Evolutionary conservation across 2,888 invertebrate genomes (phyloP).

Genomic region (Aphidius colemani): DNA sequence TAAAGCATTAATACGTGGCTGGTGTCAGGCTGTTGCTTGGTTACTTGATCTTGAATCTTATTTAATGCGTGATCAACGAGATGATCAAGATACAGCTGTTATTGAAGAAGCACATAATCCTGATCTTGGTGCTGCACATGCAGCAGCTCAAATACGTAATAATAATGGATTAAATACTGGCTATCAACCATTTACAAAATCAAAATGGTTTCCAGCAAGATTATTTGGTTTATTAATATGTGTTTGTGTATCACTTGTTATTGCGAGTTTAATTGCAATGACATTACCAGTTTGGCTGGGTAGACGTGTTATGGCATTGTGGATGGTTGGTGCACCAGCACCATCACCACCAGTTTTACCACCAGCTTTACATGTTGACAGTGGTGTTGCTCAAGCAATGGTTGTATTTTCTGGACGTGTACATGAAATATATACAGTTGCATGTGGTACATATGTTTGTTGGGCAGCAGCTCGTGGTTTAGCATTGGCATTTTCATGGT

Average conservation of each 20-base stretch:
- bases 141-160: conserved; percentile 70
- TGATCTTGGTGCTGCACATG: conserved; percentile 85
- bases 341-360: conserved; percentile 54
- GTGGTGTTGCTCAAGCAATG: conserved; percentile 44
- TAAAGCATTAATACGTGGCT: conserved; percentile 83
- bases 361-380: conserved; percentile 45
- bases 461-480: conserved; percentile 89
- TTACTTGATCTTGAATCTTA: conserved; percentile 87
- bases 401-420: conserved; percentile 68
- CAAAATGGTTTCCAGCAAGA: conserved; percentile 79
- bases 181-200: conserved; percentile 88
- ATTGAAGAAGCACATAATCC: conserved; percentile 55
- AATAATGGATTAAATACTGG: conserved; percentile 74
- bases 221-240: conserved; percentile 71
- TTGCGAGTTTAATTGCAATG: conserved; percentile 82
- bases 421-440: conserved; percentile 95
- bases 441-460: conserved; percentile 91
- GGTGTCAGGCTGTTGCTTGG: conserved; percentile 87
- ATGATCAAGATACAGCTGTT: conserved; percentile 50
- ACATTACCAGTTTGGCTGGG: conserved; percentile 92
- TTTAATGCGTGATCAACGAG: conserved; percentile 74
- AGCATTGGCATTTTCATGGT: conserved; percentile 82
- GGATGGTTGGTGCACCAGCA: conserved; percentile 70
- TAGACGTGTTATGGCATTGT: conserved; percentile 83
- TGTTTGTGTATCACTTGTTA: conserved; percentile 83